Evolutionary conservation across 2,888 invertebrate species (phyloP).

Genomic region (Xestoiulus laeticollis): DNA sequence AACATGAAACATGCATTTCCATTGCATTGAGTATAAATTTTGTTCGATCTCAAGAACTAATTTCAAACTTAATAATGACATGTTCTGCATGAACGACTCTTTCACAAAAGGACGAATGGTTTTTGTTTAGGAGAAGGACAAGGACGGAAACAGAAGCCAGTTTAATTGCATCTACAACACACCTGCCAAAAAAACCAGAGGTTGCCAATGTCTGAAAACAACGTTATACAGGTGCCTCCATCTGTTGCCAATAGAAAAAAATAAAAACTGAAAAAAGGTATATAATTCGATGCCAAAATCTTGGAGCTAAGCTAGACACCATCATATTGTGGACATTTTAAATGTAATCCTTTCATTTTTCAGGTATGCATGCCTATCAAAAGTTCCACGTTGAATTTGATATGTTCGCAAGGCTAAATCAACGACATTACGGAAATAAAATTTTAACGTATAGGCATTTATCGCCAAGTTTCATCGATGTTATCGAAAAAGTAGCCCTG

Average conservation of each 20-base stretch:
- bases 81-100: too few relatives aligned
- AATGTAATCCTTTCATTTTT: neutral
- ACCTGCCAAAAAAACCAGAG: neutral
- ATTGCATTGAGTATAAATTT: too few relatives aligned
- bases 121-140: too few relatives aligned
- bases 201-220: neutral
- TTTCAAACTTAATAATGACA: too few relatives aligned
- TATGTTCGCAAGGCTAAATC: neutral
- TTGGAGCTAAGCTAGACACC: too few relatives aligned
- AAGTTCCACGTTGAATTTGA: neutral
- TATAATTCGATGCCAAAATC: neutral
- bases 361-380: too few relatives aligned
- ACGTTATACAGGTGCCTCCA: neutral
- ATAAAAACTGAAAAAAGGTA: neutral
- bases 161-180: neutral
- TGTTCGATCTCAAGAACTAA: too few relatives aligned
- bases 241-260: neutral
- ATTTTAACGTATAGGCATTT: neutral
- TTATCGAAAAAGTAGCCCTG: slow-evolving; percentile 11
- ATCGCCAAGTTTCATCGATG: neutral
- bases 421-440: neutral
- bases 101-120: too few relatives aligned
- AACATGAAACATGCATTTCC: too few relatives aligned
- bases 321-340: neutral
- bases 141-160: neutral